Base-by-base conservation (phyloP, 1,140 invertebrate genomes). In the Drosophila seguyi region DNA sequence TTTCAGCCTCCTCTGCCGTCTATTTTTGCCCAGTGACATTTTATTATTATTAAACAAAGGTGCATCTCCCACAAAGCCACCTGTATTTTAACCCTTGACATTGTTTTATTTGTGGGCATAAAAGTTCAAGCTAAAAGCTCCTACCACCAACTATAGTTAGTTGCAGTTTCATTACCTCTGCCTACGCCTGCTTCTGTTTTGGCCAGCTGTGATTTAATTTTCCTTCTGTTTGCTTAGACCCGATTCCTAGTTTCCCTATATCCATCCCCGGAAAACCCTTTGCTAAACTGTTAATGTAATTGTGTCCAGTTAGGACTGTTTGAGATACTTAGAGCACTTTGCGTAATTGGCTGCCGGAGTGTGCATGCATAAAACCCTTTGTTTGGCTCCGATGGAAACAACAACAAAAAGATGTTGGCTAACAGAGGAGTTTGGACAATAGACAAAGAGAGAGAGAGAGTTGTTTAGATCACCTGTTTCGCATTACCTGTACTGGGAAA, bases 261-360 rank as follows among this genome's bases (percentile, higher is more conserved):
- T 18, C 34, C 8, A 10, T 38, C 11, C 48, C 44, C 39, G 4
- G 16, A 10, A 11, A 39, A 38, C 6, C 41, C 45, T 82, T 39
- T 79, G 47, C 68, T 71, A 62, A 86, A 65, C 79, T 84, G 83
- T 88, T 88, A 87, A 88, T 88, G 85, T 81, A 84, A 90, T 88
- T 88, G 84, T 88, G 85, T 81, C 60, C 77, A 90, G 71, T 79
- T 67, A 66, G 61, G 36, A 20, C 62, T 90, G 67, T 77, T 79
- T 63, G 58, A 66, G 65, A 48, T 88, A 81, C 85, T 88, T 78
- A 74, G 58, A 72, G 84, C 84, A 88, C 85, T 88, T 77, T 88
- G 60, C 73, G 68, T 88, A 88, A 88, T 88, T 88, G 85, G 67
- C 85, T 66, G 7, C 10, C 66, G 76, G 61, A 77, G 60, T 82